These are phyloP conservation scores for Aleadryas rufinucha DNA, from an alignment of 2,113 vertebrate species.

Conservation along the genomic window DNA sequence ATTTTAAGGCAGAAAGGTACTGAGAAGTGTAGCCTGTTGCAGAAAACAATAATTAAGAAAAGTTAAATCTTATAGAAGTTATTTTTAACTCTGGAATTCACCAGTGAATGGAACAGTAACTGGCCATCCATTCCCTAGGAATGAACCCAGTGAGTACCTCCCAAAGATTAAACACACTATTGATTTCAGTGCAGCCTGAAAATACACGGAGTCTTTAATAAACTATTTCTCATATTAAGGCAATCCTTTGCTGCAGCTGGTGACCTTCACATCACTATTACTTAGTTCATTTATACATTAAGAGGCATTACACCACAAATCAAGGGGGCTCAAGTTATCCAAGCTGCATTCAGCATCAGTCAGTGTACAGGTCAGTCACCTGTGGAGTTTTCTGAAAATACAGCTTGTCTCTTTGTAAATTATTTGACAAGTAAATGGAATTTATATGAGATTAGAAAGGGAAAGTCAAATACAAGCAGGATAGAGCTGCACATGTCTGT, in stretches of 20 bases:
- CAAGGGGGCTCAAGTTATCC: neutral
- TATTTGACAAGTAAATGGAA: neutral
- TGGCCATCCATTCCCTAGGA: neutral
- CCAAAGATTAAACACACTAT: neutral
- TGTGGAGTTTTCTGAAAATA: neutral
- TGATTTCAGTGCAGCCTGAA: neutral
- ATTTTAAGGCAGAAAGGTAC: neutral
- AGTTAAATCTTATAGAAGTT: neutral
- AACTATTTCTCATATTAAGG: neutral
- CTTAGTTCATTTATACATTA: neutral
- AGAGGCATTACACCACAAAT: neutral
- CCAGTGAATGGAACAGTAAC: neutral
- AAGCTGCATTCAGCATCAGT: neutral
- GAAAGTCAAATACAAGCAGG: neutral
- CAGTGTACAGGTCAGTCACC: neutral
- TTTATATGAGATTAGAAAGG: neutral
- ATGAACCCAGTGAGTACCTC: neutral
- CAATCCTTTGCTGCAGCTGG: neutral
- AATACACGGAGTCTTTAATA: neutral
- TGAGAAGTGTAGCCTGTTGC: neutral
- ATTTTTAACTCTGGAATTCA: neutral
- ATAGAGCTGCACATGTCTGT: accelerated
- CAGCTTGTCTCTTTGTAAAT: neutral
- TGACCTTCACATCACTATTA: neutral
- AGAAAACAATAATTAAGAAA: neutral